These are phyloP conservation scores for crab-eating macaque (Macaca fascicularis) DNA, from an alignment of 2,113 vertebrate species.

Conservation along the genomic window T2T-MFA8v1.1 NC_088375.1:48190001-48190500, in stretches of 20 bases:
- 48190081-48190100: conserved; percentile 66
- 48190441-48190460: not conserved
- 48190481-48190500: too few relatives aligned
- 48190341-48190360: not conserved
- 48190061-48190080: conserved; percentile 58
- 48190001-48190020: conserved; percentile 43
- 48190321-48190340: not conserved
- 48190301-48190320: not conserved
- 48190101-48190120: conserved; percentile 45
- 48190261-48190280: not conserved
- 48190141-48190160: conserved; percentile 26
- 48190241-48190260: not conserved
- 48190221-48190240: not conserved
- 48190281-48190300: not conserved
- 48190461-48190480: rapidly evolving
- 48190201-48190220: not conserved
- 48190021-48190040: conserved; percentile 62
- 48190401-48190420: not conserved
- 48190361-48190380: not conserved
- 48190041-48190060: conserved; percentile 59
- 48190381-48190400: not conserved
- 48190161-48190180: not conserved
- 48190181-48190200: conserved; percentile 23
- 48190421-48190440: not conserved
- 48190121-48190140: not conserved